Evolutionary conservation across 2,797 vertebrate species (phyloP).

Genomic region (Takifugu ocellatus): DNA sequence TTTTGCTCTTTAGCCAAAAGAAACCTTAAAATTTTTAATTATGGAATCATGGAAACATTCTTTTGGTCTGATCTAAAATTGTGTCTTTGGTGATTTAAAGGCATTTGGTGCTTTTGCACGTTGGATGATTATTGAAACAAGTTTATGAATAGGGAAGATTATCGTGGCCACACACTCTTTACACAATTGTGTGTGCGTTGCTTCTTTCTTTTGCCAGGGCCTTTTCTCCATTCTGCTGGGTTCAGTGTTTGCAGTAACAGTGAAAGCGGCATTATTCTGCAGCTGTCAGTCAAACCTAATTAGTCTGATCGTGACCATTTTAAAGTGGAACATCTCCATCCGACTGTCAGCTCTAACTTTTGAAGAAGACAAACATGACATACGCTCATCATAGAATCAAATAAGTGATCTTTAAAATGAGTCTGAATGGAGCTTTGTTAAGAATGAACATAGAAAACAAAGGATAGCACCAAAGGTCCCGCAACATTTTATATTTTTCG

Average conservation of each 20-base stretch:
- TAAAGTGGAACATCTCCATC: background rate
- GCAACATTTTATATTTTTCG: background rate
- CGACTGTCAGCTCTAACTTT: background rate
- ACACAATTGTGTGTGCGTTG: background rate
- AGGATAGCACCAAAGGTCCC: background rate
- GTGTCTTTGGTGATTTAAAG: background rate
- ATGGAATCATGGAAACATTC: too few relatives aligned
- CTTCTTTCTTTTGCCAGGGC: background rate
- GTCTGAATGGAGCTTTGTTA: background rate
- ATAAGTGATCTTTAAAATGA: background rate
- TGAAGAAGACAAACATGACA: background rate
- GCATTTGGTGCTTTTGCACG: background rate
- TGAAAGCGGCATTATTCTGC: background rate
- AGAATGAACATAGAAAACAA: too few relatives aligned
- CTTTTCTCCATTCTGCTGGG: background rate
- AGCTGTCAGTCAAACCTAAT: slow-evolving; percentile 3
- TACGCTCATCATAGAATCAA: background rate
- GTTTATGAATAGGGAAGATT: background rate
- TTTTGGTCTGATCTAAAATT: background rate
- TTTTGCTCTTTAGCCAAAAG: too few relatives aligned
- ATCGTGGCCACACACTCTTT: background rate
- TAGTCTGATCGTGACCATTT: background rate
- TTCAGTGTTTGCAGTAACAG: background rate
- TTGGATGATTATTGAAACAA: background rate
- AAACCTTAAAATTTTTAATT: too few relatives aligned